Evolutionary conservation across 2,797 vertebrate species (phyloP), one percentile per base, ranked within the genome.

Genomic region (Semotilus atromaculatus): DNA sequence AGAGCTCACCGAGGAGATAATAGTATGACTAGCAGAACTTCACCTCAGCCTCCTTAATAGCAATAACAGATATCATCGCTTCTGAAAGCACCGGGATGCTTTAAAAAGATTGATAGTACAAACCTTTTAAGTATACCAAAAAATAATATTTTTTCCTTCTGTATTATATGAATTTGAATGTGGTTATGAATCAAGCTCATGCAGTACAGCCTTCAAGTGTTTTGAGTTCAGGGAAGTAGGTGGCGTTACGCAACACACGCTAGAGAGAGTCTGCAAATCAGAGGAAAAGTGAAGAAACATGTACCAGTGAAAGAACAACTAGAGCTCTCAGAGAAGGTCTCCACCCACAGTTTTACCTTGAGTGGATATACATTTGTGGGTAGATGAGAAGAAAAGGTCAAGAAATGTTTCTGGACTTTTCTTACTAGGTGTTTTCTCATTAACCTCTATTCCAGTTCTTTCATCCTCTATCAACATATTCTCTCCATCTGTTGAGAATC

Each of bases 321-420:
- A 26, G 14, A 43, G 58, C 58, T 66, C 58, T 83, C 9, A 3
- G n/a, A 68, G 74, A 84, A 77, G 13, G n/a, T 70, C 73, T 83
- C 71, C 82, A 7, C 82, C 73, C 51, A 76, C 60, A 67, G 82
- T 29, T 68, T 84, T 68, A 55, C 48, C 45, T 84, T 55, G 45
- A 76, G 62, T 43, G 36, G 64, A 70, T 55, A 70, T 73, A 68
- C 82, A 77, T 77, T 84, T 76, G 73, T 84, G 82, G 74, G 73
- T 31, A 67, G 72, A 67, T 68, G 82, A 58, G 82, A 77, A 70
- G 82, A 77, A 84, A 84, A 84, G 82, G 74, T 84, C 73, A 84
- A 76, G 19, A 38, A 77, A 70, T 68, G 73, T 70, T 84, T 70
- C 82, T 70, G 64, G 48, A 77, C 64, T 68, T 71, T 81, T 83